phyloP scores from a whole-genome alignment of 2,113 vertebrate species.

The Gobiocypris rarus region DNA sequence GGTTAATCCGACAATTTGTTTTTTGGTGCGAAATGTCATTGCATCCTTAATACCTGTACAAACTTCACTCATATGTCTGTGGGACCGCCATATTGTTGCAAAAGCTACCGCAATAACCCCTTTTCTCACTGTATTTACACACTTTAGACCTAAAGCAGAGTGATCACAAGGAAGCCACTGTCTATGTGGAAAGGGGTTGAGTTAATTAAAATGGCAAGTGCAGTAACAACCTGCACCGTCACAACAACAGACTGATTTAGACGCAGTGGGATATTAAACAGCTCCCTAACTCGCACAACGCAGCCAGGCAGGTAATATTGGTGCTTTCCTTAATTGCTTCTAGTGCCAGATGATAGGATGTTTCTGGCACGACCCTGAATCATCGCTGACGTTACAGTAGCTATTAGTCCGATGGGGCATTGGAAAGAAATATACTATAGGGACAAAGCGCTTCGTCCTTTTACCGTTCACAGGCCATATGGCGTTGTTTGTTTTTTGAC shows the following conservation, averaged over 20 bases:
- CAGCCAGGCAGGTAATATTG: constrained; percentile 61
- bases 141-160: constrained; percentile 29
- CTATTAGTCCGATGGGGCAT: constrained; percentile 7
- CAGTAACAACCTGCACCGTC: constrained; percentile 73
- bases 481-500: constrained; percentile 38
- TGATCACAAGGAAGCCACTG: constrained; percentile 43
- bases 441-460: constrained; percentile 22
- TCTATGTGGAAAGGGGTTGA: constrained; percentile 61
- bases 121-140: constrained; percentile 35
- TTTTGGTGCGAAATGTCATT: constrained; percentile 20
- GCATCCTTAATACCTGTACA: neutral
- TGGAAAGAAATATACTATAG: constrained; percentile 16
- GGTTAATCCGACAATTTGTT: neutral
- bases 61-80: neutral
- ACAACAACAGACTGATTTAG: constrained; percentile 73
- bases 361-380: constrained; percentile 51
- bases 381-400: constrained; percentile 35
- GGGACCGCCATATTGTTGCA: constrained; percentile 26
- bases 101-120: constrained; percentile 32
- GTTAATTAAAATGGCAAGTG: constrained; percentile 80
- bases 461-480: constrained; percentile 30
- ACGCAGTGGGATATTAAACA: constrained; percentile 74
- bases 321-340: constrained; percentile 62
- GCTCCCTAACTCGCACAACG: constrained; percentile 64
- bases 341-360: constrained; percentile 45